Percentiles rank a stretch among this genome's conserved stretches.
Evolutionary conservation across 30 jellyfish, hydroid and myxozoan genomes (phyloP).

Genomic region (Aurelia sp.): DNA sequence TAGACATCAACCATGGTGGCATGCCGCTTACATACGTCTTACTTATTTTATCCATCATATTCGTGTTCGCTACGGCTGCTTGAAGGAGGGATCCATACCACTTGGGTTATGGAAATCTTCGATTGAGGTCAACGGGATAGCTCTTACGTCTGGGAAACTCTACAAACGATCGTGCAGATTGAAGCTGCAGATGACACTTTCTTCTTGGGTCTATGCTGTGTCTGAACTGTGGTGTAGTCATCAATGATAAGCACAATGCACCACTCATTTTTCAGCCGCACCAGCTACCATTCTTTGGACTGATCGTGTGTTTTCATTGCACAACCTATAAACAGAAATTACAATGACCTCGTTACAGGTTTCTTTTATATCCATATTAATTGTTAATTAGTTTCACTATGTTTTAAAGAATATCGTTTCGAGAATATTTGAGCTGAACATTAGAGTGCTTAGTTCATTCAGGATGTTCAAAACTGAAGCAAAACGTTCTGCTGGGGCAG

Average conservation of each 20-base stretch:
- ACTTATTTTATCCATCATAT: conserved; percentile 6
- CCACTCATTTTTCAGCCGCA: conserved; percentile 17
- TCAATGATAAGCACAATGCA: conserved; percentile 1
- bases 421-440: no score
- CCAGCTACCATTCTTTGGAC: conserved; percentile 4
- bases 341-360: neutral
- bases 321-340: neutral
- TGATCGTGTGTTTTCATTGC: neutral
- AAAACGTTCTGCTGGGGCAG: no score
- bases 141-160: neutral
- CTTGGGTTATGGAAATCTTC: neutral
- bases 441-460: no score
- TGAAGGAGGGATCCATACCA: neutral
- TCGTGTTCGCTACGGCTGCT: neutral
- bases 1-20: neutral
- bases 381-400: no score
- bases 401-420: no score
- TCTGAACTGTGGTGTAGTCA: conserved; percentile 27
- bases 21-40: neutral
- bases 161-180: neutral
- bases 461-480: no score
- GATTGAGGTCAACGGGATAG: neutral
- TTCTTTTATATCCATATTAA: no score
- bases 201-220: conserved; percentile 3
- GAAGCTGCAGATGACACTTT: neutral